A percentile compares a stretch with the other conserved stretches of the same genome.
Evolutionary conservation across 2,888 invertebrate genomes (phyloP).

Genomic region (Limulus polyphemus): DNA sequence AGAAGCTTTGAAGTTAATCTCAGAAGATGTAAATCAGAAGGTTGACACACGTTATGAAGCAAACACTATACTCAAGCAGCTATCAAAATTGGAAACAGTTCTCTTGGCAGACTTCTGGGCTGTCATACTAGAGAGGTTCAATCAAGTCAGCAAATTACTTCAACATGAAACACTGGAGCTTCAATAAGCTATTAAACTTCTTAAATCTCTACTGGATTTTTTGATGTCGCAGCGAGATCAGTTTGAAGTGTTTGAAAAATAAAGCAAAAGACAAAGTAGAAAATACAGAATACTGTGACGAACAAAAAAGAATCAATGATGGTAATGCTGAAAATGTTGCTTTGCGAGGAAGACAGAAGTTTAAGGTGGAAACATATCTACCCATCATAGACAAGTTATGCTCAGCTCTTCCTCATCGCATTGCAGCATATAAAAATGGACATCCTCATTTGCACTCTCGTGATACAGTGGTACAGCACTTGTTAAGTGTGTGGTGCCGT

Average conservation of each 20-base stretch:
- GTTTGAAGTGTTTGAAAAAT: neutral
- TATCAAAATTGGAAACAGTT: neutral
- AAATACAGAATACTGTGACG: conserved; percentile 3
- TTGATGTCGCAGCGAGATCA: conserved; percentile 1
- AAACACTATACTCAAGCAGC: neutral
- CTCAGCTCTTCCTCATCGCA: neutral
- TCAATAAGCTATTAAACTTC: conserved; percentile 3
- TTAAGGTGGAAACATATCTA: neutral
- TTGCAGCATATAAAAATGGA: neutral
- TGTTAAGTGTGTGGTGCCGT: no score
- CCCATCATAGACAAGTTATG: neutral
- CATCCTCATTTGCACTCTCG: no score
- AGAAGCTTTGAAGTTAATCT: conserved; percentile 6
- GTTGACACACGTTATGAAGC: conserved; percentile 1
- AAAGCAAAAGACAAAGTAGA: neutral
- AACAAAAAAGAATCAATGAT: no score
- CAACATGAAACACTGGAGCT: conserved; percentile 3
- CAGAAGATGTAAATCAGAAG: conserved; percentile 2
- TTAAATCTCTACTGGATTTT: conserved; percentile 2
- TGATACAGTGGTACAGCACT: no score
- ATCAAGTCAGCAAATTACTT: neutral
- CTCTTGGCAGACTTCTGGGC: neutral
- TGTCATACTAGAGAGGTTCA: conserved; percentile 1
- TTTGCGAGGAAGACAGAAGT: no score
- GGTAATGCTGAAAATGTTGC: no score